Evolutionary conservation across 2,113 vertebrate species (phyloP).

Genomic region (Syngnathus typhle): DNA sequence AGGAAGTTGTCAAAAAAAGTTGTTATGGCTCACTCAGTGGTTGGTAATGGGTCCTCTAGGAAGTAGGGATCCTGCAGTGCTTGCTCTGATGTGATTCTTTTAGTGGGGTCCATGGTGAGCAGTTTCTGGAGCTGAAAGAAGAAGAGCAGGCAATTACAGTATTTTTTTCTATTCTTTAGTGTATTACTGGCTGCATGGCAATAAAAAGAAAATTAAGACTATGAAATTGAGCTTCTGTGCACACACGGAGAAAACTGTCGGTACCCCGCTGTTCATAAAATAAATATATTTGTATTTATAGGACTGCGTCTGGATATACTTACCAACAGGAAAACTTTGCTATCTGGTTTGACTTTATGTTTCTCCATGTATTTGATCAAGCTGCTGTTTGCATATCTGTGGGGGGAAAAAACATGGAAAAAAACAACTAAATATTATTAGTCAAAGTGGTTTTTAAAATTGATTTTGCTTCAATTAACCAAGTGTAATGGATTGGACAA

Average conservation of each 20-base stretch:
- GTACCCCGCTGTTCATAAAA: no score
- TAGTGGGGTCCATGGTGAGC: constrained; percentile 97
- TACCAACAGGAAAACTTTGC: constrained; percentile 97
- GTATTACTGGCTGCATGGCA: neutral
- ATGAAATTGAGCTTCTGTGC: no score
- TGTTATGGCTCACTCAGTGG: constrained; percentile 80
- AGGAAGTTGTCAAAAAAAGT: neutral
- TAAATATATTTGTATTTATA: no score
- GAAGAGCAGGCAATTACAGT: neutral
- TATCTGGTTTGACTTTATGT: constrained; percentile 99
- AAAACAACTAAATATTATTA: constrained; percentile 6
- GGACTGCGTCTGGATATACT: constrained; percentile 9
- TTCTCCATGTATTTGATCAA: constrained; percentile 99
- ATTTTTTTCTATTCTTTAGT: neutral
- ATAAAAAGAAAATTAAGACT: no score
- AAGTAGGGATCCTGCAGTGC: constrained; percentile 95
- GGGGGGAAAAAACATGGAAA: constrained; percentile 26
- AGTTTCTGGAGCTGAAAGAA: constrained; percentile 88
- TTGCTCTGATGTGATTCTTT: constrained; percentile 96
- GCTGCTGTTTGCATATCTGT: constrained; percentile 97
- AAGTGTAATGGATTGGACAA: neutral
- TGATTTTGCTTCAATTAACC: neutral
- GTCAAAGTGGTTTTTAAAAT: neutral
- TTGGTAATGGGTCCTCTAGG: constrained; percentile 93
- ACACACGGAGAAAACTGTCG: no score